Evolutionary conservation across 2,113 vertebrate species (phyloP).

Genomic region (Tiliqua scincoides): DNA sequence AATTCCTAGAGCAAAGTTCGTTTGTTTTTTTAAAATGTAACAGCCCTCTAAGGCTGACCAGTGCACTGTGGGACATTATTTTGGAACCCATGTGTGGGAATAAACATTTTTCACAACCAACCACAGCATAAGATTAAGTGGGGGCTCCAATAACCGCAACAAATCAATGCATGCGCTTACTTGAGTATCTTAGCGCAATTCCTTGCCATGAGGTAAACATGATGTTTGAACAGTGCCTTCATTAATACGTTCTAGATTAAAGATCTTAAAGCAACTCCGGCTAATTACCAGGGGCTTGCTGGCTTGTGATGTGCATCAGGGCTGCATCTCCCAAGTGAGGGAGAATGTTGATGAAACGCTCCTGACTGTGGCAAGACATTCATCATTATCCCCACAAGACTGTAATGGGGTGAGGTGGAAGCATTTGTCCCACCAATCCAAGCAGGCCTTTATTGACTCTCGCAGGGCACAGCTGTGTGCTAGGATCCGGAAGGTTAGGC

Average conservation of each 20-base stretch:
- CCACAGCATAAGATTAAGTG: background rate
- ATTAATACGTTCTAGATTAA: background rate
- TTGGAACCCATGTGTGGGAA: background rate
- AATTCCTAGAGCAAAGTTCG: background rate
- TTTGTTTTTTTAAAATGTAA: background rate
- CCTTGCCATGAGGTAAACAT: slow-evolving; percentile 11
- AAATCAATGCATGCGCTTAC: background rate
- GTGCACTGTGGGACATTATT: background rate
- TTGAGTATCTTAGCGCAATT: background rate
- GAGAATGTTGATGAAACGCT: slow-evolving; percentile 46
- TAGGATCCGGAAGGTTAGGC: slow-evolving; percentile 16
- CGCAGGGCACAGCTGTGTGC: background rate
- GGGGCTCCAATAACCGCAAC: background rate
- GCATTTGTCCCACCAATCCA: background rate
- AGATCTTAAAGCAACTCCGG: background rate
- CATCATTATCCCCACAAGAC: slow-evolving; percentile 25
- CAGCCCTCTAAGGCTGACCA: background rate
- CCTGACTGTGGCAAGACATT: background rate
- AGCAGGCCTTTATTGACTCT: slow-evolving; percentile 1
- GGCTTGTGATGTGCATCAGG: background rate
- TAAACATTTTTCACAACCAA: background rate
- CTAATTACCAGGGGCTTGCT: background rate
- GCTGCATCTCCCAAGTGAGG: slow-evolving; percentile 14
- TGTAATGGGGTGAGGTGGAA: slow-evolving; percentile 5
- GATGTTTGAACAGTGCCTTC: background rate